Evolutionary conservation across 1,140 invertebrate species (phyloP).

Genomic region (Choristoneura fumiferana): DNA sequence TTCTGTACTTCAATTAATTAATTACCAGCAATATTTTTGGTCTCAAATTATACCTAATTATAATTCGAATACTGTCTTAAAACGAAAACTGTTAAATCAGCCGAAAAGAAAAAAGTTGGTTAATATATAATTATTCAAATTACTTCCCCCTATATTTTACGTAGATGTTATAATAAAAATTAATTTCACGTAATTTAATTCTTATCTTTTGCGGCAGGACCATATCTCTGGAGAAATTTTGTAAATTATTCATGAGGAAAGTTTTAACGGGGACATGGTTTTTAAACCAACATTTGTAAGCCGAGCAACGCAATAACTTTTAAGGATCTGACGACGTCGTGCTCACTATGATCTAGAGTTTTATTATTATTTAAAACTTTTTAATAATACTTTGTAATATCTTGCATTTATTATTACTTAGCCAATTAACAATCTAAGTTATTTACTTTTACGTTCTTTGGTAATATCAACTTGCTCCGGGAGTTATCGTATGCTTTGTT

Average conservation of each 20-base stretch:
- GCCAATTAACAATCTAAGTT: conserved; percentile 22
- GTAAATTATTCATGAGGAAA: conserved; percentile 77
- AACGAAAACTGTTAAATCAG: conserved; percentile 28
- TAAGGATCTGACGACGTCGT: conserved; percentile 23
- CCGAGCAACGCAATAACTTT: conserved; percentile 44
- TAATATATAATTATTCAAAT: conserved; percentile 60
- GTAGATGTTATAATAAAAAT: conserved; percentile 59
- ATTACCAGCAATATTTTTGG: too few relatives aligned
- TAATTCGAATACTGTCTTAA: too few relatives aligned
- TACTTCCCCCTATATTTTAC: conserved; percentile 55
- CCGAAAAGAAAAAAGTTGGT: conserved; percentile 36
- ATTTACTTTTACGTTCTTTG: conserved; percentile 15
- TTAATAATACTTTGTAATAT: conserved; percentile 24
- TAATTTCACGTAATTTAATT: conserved; percentile 69
- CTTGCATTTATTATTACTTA: not conserved
- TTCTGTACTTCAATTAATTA: too few relatives aligned
- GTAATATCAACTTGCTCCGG: conserved; percentile 20
- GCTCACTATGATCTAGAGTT: not conserved
- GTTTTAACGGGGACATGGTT: conserved; percentile 74
- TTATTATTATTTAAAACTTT: not conserved
- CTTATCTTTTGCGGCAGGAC: conserved; percentile 67
- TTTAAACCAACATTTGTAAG: conserved; percentile 73
- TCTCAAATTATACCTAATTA: too few relatives aligned
- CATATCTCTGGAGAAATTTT: conserved; percentile 71
- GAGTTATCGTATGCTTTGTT: conserved; percentile 36